phyloP scores from a whole-genome alignment of 2,888 invertebrate species.

The Liopterus haemorrhoidalis region DNA sequence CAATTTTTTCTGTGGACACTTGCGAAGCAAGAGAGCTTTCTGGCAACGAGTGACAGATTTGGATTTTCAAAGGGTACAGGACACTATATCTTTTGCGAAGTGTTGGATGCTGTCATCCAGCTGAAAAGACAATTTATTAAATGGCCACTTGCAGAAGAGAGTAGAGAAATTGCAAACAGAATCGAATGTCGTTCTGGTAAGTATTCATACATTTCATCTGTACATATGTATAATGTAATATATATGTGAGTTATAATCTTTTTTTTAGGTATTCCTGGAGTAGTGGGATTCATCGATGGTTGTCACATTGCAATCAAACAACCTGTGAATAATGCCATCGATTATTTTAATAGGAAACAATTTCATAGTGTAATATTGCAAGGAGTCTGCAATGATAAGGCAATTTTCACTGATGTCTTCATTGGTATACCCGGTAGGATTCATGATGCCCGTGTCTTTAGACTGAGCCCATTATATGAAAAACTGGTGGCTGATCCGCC shows the following conservation, averaged over 20 bases:
- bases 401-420: conserved; percentile 20
- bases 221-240: background rate
- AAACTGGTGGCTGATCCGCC: background rate
- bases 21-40: conserved; percentile 3
- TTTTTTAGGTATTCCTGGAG: conserved; percentile 5
- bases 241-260: conserved; percentile 1
- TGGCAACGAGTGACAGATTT: conserved; percentile 3
- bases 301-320: conserved; percentile 18
- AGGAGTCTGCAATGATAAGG: conserved; percentile 7
- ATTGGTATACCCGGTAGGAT: conserved; percentile 19
- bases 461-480: conserved; percentile 16
- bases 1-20: conserved; percentile 1
- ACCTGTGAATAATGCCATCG: conserved; percentile 7
- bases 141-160: background rate
- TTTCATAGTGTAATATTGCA: conserved; percentile 10
- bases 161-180: background rate
- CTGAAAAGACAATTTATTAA: background rate
- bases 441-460: conserved; percentile 22
- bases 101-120: background rate
- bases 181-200: background rate
- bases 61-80: background rate
- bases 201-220: background rate
- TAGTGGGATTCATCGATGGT: conserved; percentile 16
- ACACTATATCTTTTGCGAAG: background rate
- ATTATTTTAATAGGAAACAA: conserved; percentile 10